Evolutionary conservation across 2,797 vertebrate genomes (phyloP), one percentile per base, ranked within the genome.

Genomic region (Mycteria americana): DNA sequence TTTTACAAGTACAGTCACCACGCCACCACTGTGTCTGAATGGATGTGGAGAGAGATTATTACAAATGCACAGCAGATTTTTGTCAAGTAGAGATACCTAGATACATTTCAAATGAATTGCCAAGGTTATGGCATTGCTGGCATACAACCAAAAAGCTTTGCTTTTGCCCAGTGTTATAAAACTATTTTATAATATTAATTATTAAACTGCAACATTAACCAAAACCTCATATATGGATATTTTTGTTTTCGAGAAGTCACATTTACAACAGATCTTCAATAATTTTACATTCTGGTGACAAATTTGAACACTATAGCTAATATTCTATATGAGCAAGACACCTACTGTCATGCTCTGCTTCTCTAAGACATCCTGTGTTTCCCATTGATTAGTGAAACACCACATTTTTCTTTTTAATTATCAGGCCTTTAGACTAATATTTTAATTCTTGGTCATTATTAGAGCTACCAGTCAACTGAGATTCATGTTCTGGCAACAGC

Each of bases 51-150:
- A 82, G 46, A 73, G 11, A 84, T 78, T 53, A 68, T 80, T 91
- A 84, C 28, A 89, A 74, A 79, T 31, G 18, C n/a, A 67, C 25
- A 86, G 69, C 17, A 48, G 31, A 94, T 74, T 95, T 93, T 88
- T 94, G 62, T 88, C 51, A 68, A 70, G 53, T 17, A 67, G 91
- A 78, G 48, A 60, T 81, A 74, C 64, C 48, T 82, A 80, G 70
- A 74, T 1, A 2, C 7, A 81, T 72, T 83, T 89, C 62, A 93
- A 80, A 89, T 77, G 13, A 69, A 89, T 94, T 85, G 21, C 39
- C 50, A 97, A 92, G 53, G 64, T 93, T 91, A 91, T 60, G 75
- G 80, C 50, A 81, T 50, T 90, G 48, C 57, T 93, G 77, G 64
- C 51, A 84, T 67, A 67, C 28, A 93, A 59, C 31, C 41, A 85